Percentiles rank a stretch among this genome's conserved stretches.
phyloP scores from a whole-genome alignment of 1,140 invertebrate species.

The Drosophila paulistorum region DNA sequence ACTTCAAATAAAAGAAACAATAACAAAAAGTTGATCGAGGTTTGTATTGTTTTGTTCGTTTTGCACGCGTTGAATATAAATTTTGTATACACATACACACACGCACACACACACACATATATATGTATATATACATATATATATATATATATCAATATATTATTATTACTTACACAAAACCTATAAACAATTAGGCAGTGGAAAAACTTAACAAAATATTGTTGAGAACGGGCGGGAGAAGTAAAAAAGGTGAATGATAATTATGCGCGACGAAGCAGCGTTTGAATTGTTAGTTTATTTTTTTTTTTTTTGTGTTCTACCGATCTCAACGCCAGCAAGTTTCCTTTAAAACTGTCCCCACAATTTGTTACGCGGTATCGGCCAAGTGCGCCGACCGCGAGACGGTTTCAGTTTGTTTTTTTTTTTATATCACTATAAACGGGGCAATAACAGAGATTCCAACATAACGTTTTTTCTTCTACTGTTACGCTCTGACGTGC shows the following conservation, averaged over 20 bases:
- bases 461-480: conserved; percentile 6
- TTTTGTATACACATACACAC: conserved; percentile 8
- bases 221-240: not conserved
- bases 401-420: conserved; percentile 4
- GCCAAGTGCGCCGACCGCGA: conserved; percentile 46
- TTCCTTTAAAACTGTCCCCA: conserved; percentile 66
- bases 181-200: not conserved
- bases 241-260: conserved; percentile 12
- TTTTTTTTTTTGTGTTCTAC: conserved; percentile 10
- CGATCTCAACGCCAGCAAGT: conserved; percentile 50
- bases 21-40: conserved; percentile 61
- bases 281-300: conserved; percentile 1
- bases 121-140: not conserved
- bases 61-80: conserved; percentile 28
- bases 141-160: not conserved
- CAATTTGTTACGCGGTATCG: conserved; percentile 43
- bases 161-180: conserved; percentile 12
- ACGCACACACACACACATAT: conserved; percentile 4
- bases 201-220: conserved; percentile 4
- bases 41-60: conserved; percentile 35
- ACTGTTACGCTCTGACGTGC: conserved; percentile 10
- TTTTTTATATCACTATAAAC: conserved; percentile 8
- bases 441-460: conserved; percentile 13
- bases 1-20: conserved; percentile 23
- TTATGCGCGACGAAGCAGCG: conserved; percentile 26